Conservation (phyloP, 2,797 vertebrate species). For the Apogon talboti region DNA sequence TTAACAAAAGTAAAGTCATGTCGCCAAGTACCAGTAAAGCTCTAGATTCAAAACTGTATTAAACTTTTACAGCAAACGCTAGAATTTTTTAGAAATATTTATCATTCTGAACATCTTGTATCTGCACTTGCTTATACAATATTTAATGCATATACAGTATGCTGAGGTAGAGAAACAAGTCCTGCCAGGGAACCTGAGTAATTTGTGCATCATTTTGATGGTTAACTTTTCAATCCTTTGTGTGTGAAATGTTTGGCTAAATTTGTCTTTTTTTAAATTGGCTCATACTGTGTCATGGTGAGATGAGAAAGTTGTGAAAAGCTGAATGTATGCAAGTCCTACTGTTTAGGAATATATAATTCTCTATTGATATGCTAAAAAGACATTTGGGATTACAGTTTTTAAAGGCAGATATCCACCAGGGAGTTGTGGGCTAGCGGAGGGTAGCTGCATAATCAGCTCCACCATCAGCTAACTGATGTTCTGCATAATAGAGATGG, state of each 20-base stretch:
- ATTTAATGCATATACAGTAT: conserved; percentile 27
- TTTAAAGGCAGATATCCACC: conserved; percentile 79
- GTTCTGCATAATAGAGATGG: conserved; percentile 80
- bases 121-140: conserved; percentile 14
- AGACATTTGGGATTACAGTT: conserved; percentile 80
- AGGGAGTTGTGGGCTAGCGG: conserved; percentile 76
- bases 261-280: conserved; percentile 43
- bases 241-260: conserved; percentile 50
- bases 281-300: conserved; percentile 47
- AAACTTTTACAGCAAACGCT: neutral
- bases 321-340: conserved; percentile 61
- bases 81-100: neutral
- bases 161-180: conserved; percentile 24
- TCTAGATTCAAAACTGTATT: neutral
- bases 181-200: conserved; percentile 7
- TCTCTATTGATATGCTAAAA: conserved; percentile 82
- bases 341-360: conserved; percentile 81
- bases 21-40: neutral
- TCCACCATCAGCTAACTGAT: conserved; percentile 81
- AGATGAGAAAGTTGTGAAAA: conserved; percentile 65
- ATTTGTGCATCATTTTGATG: conserved; percentile 36
- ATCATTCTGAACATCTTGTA: conserved; percentile 33
- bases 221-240: conserved; percentile 30
- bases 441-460: conserved; percentile 83
- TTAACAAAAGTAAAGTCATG: neutral